Conservation (phyloP, 2,797 vertebrate species). For the Gouania willdenowi region DNA sequence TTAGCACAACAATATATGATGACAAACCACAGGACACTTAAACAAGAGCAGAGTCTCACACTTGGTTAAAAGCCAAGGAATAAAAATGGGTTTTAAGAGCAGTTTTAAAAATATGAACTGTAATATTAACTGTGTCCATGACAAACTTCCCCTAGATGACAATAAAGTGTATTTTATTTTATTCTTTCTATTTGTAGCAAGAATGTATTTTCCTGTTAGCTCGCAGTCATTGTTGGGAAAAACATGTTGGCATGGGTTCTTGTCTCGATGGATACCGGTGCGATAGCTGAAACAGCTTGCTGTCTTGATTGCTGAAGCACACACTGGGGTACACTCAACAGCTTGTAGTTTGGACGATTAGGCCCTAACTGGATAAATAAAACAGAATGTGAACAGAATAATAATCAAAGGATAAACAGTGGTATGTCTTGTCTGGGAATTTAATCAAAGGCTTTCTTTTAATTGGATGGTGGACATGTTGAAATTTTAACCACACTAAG, state of each 20-base stretch:
- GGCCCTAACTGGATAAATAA: neutral
- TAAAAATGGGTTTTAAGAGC: too few species aligned
- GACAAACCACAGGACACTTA: too few species aligned
- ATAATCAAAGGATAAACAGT: neutral
- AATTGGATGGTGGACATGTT: neutral
- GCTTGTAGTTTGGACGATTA: neutral
- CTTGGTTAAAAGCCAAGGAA: too few species aligned
- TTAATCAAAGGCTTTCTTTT: neutral
- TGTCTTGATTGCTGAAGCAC: neutral
- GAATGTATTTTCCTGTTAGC: slow-evolving; percentile 4
- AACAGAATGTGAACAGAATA: neutral
- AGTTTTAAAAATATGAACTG: too few species aligned
- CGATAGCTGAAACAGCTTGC: neutral
- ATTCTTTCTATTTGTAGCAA: slow-evolving; percentile 25
- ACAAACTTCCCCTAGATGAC: too few species aligned
- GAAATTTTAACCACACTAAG: neutral
- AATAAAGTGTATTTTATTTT: too few species aligned
- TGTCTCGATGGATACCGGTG: neutral
- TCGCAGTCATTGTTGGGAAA: neutral
- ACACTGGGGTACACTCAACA: neutral
- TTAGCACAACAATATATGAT: too few species aligned
- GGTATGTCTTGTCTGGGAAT: neutral
- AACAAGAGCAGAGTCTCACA: too few species aligned
- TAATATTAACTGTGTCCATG: too few species aligned
- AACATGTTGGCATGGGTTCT: neutral